Conservation (phyloP, 2,888 invertebrate species). For the Serripes groenlandicus region DNA sequence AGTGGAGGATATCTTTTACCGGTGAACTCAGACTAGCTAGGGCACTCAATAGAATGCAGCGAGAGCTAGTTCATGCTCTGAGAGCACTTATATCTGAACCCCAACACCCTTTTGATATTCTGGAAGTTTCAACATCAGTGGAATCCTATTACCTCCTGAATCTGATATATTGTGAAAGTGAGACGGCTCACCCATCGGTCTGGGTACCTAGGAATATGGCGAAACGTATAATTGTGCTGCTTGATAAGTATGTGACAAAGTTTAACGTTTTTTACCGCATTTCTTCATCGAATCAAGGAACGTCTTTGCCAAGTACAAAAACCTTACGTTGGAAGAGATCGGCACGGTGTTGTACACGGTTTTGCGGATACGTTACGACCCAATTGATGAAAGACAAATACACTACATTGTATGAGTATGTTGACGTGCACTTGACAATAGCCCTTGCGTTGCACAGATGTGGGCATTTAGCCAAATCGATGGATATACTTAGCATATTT, state of each 20-base stretch:
- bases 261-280: slow-evolving; percentile 33
- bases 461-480: background rate
- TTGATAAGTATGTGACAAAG: slow-evolving; percentile 27
- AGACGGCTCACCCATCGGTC: background rate
- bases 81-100: slow-evolving; percentile 40
- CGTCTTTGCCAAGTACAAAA: slow-evolving; percentile 27
- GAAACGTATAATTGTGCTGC: slow-evolving; percentile 16
- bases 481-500: background rate
- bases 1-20: slow-evolving; percentile 54
- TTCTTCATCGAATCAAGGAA: slow-evolving; percentile 37
- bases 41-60: slow-evolving; percentile 31
- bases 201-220: slow-evolving; percentile 36
- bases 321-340: slow-evolving; percentile 15
- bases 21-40: slow-evolving; percentile 44
- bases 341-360: slow-evolving; percentile 34
- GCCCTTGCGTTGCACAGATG: background rate
- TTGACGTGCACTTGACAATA: slow-evolving; percentile 9
- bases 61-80: slow-evolving; percentile 41
- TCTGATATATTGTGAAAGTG: slow-evolving; percentile 33
- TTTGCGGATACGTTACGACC: slow-evolving; percentile 30
- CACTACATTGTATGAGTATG: background rate
- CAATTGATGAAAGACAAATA: slow-evolving; percentile 9
- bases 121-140: slow-evolving; percentile 20
- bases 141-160: slow-evolving; percentile 44
- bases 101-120: slow-evolving; percentile 22